Evolutionary conservation across 2,113 vertebrate species (phyloP), one percentile per base, ranked within the genome.

Genomic region (Microcebus ravelobensis): DNA sequence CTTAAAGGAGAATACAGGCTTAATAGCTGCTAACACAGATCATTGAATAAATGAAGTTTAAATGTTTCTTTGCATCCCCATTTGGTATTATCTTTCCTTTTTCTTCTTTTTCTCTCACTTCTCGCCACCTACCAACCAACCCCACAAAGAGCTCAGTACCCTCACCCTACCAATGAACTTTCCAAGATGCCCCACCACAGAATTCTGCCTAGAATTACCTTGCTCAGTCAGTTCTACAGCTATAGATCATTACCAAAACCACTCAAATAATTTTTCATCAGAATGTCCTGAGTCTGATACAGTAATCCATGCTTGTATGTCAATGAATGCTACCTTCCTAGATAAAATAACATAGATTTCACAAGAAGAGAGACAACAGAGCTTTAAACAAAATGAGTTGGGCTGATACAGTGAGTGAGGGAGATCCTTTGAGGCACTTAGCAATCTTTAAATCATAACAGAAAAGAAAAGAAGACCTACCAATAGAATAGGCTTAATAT

Each of bases 281-380:
- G 74, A 92, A 81, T 73, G 17, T 57, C 29, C 74, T 55, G 68
- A 80, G 36, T 82, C 68, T 82, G 31, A 74, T 34, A 74, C 31
- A 68, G 36, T 39, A 91, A 87, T 31, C 55, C 18, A 74, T 36
- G 36, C n/a, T 48, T 79, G 39, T 57, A 23, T 83, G 42, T 95
- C 88, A 71, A 3, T 42, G 29, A 34, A 50, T n/a, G 61, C 70
- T 79, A 15, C 34, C 42, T 45, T 61, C 27, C 39, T 52, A 67
- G 36, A 67, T 82, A 65, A 92, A 92, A 95, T 74, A 82, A 92
- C 6, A 31, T 34, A 74, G 3, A 10, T 82, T 87, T 95, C 57
- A 82, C 67, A 74, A 52, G 21, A 71, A 86, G 48, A 45, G 42
- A 65, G 36, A 91, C 15, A 45, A 91, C 42, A 63, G 15, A 73